These are phyloP conservation scores for Sparidentex hasta DNA, from an alignment of 2,797 vertebrate species.

Conservation along the genomic window DNA sequence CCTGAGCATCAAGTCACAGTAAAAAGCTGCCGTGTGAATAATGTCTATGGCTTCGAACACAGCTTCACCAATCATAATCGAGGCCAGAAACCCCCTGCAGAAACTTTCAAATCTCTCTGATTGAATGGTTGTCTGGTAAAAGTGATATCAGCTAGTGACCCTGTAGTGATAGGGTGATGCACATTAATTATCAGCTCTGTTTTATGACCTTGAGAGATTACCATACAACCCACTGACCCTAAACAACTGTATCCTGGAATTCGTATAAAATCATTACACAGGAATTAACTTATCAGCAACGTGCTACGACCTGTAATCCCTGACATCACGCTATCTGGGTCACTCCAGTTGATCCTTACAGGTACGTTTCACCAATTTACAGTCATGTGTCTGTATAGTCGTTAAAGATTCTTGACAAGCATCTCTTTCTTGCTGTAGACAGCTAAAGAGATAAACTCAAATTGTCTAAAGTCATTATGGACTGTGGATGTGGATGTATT, in stretches of 20 bases:
- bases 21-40: too few species aligned
- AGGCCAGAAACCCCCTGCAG: too few species aligned
- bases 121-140: background rate
- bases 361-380: background rate
- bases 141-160: background rate
- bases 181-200: conserved; percentile 21
- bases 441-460: background rate
- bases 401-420: background rate
- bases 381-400: background rate
- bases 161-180: background rate
- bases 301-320: background rate
- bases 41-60: too few species aligned
- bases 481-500: background rate
- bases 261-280: background rate
- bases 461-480: background rate
- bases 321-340: background rate
- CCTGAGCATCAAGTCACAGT: too few species aligned
- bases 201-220: conserved; percentile 43
- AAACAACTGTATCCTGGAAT: conserved; percentile 9
- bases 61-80: too few species aligned
- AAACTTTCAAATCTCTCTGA: too few species aligned
- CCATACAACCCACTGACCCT: background rate
- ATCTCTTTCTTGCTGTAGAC: background rate
- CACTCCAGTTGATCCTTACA: background rate
- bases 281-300: background rate